These are phyloP conservation scores for Phalacrocorax pelagicus DNA, from an alignment of 2,113 vertebrate genomes.

Conservation along the genomic window DNA sequence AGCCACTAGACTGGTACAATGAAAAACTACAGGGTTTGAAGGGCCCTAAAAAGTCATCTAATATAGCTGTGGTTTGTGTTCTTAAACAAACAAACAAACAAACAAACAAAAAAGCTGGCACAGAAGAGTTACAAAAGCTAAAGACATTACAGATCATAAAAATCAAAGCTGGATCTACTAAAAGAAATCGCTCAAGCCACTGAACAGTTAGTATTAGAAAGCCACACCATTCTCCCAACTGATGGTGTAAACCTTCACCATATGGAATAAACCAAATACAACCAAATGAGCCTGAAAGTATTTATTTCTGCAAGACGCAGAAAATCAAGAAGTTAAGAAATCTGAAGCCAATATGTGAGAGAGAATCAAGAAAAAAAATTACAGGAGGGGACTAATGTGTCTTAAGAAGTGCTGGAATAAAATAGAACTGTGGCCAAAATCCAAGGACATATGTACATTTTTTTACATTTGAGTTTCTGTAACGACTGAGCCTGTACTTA, in stretches of 20 bases:
- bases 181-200: neutral
- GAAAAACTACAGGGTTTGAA: neutral
- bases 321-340: neutral
- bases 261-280: neutral
- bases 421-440: neutral
- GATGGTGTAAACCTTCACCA: neutral
- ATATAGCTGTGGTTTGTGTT: neutral
- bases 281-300: neutral
- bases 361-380: neutral
- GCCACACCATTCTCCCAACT: neutral
- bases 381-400: neutral
- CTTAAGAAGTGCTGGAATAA: neutral
- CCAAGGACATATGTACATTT: neutral
- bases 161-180: neutral
- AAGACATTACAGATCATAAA: neutral
- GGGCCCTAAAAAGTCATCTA: neutral
- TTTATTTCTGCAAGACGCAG: neutral
- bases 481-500: neutral
- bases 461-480: neutral
- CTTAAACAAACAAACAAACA: neutral
- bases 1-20: neutral
- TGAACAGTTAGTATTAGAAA: neutral
- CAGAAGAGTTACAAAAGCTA: neutral
- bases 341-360: neutral
- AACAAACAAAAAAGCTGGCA: neutral